These are phyloP conservation scores for Acinonyx jubatus DNA, from an alignment of 2,113 vertebrate genomes.

Conservation along the genomic window DNA sequence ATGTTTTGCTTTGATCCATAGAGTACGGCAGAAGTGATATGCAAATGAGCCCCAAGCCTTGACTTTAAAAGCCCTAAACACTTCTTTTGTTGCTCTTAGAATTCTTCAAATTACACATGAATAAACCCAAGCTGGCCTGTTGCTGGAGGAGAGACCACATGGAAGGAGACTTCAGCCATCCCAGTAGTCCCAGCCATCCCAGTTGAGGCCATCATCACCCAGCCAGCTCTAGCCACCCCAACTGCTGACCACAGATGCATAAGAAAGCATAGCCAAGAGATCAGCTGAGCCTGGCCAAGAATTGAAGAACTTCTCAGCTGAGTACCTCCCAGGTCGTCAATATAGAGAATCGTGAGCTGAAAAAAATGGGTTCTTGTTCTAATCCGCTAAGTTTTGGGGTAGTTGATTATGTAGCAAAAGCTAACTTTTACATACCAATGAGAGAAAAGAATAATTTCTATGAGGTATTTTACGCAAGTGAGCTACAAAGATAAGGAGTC, in stretches of 20 bases:
- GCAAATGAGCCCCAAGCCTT: neutral
- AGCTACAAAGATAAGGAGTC: neutral
- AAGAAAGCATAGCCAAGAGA: neutral
- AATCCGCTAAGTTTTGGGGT: neutral
- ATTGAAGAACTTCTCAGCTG: neutral
- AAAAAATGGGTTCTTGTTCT: neutral
- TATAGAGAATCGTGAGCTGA: neutral
- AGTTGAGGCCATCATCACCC: neutral
- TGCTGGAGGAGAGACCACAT: neutral
- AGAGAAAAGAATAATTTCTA: neutral
- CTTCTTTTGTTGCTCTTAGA: neutral
- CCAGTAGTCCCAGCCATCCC: neutral
- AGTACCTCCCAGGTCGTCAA: neutral
- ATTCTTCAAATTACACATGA: neutral
- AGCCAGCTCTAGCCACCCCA: neutral
- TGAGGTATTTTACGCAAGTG: neutral
- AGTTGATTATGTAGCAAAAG: neutral
- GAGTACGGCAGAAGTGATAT: neutral
- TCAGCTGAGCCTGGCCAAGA: neutral
- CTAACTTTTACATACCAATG: neutral
- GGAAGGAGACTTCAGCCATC: neutral
- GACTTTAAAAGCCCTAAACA: neutral
- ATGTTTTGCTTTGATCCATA: neutral
- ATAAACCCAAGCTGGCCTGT: neutral
- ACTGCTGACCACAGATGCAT: neutral